Conservation (phyloP, 2,888 invertebrate species). For the Phytoseiulus persimilis region DNA sequence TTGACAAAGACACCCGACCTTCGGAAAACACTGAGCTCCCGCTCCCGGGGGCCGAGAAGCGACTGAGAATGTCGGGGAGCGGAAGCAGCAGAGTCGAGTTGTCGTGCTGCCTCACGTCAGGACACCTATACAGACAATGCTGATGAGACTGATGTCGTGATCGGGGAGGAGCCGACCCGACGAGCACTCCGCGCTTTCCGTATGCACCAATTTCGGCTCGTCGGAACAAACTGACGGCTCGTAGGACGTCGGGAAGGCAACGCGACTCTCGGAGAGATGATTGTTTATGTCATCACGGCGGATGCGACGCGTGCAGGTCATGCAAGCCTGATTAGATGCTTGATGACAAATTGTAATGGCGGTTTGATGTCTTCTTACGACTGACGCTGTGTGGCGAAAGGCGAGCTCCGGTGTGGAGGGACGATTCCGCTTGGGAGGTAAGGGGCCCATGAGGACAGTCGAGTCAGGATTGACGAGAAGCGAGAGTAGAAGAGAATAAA, state of each 20-base stretch:
- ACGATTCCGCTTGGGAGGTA: not conserved
- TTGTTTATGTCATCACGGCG: not conserved
- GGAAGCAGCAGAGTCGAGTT: not conserved
- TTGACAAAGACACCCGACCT: too few relatives aligned
- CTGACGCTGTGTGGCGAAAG: not conserved
- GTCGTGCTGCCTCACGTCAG: not conserved
- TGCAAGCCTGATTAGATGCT: constrained; percentile 5
- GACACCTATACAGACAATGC: not conserved
- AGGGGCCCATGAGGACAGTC: not conserved
- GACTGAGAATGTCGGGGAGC: not conserved
- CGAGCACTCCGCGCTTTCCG: not conserved
- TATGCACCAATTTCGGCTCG: not conserved
- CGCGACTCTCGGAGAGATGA: not conserved
- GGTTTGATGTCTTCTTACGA: not conserved
- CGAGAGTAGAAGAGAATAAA: not conserved
- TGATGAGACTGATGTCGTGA: not conserved
- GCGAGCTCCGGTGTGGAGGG: not conserved
- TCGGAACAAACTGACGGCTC: not conserved
- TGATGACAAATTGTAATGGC: not conserved
- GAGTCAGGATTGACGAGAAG: not conserved
- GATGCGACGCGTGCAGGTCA: not conserved
- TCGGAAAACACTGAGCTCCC: too few relatives aligned
- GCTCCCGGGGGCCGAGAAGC: too few relatives aligned
- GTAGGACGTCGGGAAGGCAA: not conserved
- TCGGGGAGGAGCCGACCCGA: not conserved